Percentiles rank a stretch among this genome's conserved stretches.
Conservation (phyloP, 2,113 vertebrate genomes). For the Pomatostomus ruficeps region DNA sequence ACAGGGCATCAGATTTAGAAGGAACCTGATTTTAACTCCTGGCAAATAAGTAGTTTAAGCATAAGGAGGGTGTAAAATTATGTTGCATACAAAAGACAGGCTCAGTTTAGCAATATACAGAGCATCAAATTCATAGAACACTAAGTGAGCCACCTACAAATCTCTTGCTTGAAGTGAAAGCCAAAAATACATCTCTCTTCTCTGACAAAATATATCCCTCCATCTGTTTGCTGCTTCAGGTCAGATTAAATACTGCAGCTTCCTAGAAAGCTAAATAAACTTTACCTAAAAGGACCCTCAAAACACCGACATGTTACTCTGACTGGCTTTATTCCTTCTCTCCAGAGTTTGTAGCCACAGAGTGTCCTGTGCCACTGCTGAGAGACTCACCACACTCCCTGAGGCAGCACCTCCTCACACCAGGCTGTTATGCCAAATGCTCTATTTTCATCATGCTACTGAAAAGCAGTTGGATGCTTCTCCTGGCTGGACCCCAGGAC, state of each 20-base stretch:
- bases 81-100: background rate
- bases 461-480: background rate
- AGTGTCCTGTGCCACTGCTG: background rate
- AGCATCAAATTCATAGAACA: background rate
- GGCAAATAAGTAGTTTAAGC: background rate
- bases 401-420: background rate
- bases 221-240: conserved; percentile 38
- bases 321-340: background rate
- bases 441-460: background rate
- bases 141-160: conserved; percentile 3
- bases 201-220: background rate
- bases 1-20: background rate
- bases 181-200: background rate
- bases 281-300: background rate
- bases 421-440: background rate
- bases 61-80: background rate
- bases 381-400: background rate
- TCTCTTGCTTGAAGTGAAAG: conserved; percentile 15
- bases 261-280: background rate
- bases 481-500: background rate
- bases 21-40: background rate
- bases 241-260: background rate
- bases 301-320: background rate
- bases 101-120: background rate
- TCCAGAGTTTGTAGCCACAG: background rate